phyloP scores from a whole-genome alignment of 2,797 vertebrate genomes.

The Lacerta bilineata region DNA sequence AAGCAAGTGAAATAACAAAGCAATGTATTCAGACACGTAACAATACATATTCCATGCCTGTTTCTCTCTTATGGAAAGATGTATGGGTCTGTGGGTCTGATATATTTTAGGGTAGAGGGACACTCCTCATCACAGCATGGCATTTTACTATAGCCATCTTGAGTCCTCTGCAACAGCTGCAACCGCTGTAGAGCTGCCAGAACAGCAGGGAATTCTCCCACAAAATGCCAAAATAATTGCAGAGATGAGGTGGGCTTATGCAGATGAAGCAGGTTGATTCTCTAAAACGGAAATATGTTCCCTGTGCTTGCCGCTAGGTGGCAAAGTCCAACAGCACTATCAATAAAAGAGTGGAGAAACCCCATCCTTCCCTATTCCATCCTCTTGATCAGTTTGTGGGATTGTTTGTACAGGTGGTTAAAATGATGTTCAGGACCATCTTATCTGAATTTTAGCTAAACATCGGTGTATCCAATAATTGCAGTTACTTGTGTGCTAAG shows the following conservation, averaged over 20 bases:
- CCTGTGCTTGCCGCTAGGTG: slow-evolving; percentile 26
- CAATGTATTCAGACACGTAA: no score
- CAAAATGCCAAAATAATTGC: no score
- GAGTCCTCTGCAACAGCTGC: background rate
- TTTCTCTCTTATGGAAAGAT: no score
- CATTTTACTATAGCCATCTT: background rate
- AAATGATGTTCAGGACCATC: background rate
- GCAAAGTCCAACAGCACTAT: slow-evolving; percentile 17
- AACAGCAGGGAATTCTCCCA: background rate
- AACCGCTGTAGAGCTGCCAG: background rate
- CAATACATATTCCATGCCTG: no score
- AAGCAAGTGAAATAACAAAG: no score
- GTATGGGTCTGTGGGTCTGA: no score
- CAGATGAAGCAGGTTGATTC: background rate
- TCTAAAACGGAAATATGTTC: background rate
- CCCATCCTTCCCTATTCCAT: background rate
- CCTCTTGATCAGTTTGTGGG: background rate
- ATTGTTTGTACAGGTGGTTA: background rate
- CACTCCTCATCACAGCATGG: background rate
- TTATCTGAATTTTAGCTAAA: background rate
- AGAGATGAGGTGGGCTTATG: background rate
- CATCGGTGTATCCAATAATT: background rate
- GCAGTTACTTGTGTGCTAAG: background rate
- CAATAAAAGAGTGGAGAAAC: background rate
- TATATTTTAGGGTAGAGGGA: background rate